These are phyloP conservation scores for Ischnus inquisitorius DNA, from an alignment of 2,888 invertebrate species.

Conservation along the genomic window DNA sequence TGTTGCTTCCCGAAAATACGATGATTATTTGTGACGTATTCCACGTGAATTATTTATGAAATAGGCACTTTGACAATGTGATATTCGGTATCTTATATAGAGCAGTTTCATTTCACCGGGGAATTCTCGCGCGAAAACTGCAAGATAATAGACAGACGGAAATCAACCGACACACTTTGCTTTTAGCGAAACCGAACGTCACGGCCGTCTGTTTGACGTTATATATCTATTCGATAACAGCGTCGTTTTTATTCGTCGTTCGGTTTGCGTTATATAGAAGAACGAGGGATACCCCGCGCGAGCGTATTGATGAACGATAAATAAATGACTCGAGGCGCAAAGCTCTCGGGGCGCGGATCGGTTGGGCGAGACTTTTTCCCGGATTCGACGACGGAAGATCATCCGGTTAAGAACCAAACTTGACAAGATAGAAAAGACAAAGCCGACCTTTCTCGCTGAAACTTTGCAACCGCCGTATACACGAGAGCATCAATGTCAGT, in stretches of 20 bases:
- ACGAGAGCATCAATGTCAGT: constrained; percentile 7
- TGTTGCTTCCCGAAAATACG: background rate
- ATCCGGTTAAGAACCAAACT: constrained; percentile 8
- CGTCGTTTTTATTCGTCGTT: background rate
- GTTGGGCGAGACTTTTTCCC: constrained; percentile 24
- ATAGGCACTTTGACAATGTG: background rate
- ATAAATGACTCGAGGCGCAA: constrained; percentile 28
- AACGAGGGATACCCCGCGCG: constrained; percentile 9
- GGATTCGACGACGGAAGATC: constrained; percentile 12
- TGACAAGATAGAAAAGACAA: background rate
- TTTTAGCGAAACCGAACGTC: constrained; percentile 13
- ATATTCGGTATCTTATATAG: no score
- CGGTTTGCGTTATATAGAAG: constrained; percentile 14
- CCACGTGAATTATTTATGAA: background rate
- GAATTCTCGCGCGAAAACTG: background rate
- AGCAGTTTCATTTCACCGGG: background rate
- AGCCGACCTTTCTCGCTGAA: constrained; percentile 17
- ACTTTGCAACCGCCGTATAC: constrained; percentile 11
- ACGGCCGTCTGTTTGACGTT: background rate
- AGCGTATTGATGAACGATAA: constrained; percentile 54
- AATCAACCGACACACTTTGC: constrained; percentile 1
- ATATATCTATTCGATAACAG: background rate
- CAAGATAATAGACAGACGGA: background rate
- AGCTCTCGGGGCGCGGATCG: constrained; percentile 20
- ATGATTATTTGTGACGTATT: background rate